Base-by-base conservation (phyloP, 2,888 invertebrate species). In the Criorhina ranunculi region DNA sequence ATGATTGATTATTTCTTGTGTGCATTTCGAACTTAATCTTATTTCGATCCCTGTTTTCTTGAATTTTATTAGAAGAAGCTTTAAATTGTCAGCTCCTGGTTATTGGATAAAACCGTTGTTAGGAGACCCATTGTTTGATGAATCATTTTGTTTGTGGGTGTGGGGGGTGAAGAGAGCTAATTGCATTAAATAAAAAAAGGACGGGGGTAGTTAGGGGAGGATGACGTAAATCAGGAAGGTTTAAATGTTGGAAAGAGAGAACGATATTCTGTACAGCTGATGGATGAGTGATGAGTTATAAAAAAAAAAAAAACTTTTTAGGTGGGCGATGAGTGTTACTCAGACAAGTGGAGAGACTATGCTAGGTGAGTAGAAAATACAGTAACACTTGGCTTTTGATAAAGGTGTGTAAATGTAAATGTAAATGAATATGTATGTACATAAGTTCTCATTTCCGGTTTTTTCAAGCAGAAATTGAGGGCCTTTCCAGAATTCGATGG, bases 1-100 rank as follows among this genome's bases (percentile, higher is more conserved):
- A 76, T 70, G 76, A 81, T 81, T 81, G 70, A 81, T 81, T 70
- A 77, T 62, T 49, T 49, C 24, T 12, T 72, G 31, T 60, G 40
- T 49, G 8, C 37, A 49, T 46, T 64, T 64, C 15, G 55, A 55
- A 53, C 42, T 64, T 35, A 64, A 44, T 64, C 49, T 19, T 35
- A 29, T 37, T 70, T 59, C 33, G 57, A 70, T 70, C 57, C 1
- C 12, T 44, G 12, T 12, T 57, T 37, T 24, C 7, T 15, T 46
- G 4, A 4, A 11, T 33, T 33, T 7, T 19, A 31, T n/a, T 33
- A n/a, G 1, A 24, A 24, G 4, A 44, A 44, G 42, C 44, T 55
- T 44, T 12, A 11, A 2, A 4, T 37, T 57, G 11, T 0, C 4
- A 35, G 57, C 37, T 37, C 37, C 37, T 57, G 60, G 12, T 6